Evolutionary conservation across 2,888 invertebrate species (phyloP).

Genomic region (Nemotelus pantherinus): DNA sequence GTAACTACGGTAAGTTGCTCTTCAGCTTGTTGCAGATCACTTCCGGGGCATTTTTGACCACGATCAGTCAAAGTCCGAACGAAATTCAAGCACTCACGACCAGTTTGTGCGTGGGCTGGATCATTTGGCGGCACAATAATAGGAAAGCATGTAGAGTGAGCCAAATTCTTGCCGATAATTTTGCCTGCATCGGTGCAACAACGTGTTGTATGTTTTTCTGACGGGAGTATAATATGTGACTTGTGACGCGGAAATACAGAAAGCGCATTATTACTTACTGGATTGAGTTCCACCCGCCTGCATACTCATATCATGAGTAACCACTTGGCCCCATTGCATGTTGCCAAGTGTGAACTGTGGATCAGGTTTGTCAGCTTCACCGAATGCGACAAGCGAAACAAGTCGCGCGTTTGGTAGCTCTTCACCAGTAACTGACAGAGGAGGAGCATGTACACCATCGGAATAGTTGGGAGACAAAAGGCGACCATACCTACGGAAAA

Average conservation of each 20-base stretch:
- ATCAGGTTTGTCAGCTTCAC: conserved; percentile 76
- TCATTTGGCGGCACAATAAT: conserved; percentile 69
- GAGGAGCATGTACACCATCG: conserved; percentile 69
- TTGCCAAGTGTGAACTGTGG: conserved; percentile 78
- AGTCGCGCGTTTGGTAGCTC: conserved; percentile 76
- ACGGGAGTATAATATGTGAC: conserved; percentile 22
- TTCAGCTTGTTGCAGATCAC: conserved; percentile 66
- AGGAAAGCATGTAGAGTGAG: conserved; percentile 66
- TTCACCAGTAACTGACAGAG: conserved; percentile 71
- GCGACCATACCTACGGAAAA: conserved; percentile 61
- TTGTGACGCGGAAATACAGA: background rate
- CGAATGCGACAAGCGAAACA: conserved; percentile 77
- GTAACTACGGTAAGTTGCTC: conserved; percentile 70
- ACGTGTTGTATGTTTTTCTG: conserved; percentile 69
- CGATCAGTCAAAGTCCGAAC: conserved; percentile 73
- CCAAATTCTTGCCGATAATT: conserved; percentile 63
- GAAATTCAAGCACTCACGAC: conserved; percentile 71
- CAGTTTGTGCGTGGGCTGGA: conserved; percentile 66
- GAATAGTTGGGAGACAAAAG: conserved; percentile 65
- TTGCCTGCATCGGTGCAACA: conserved; percentile 73
- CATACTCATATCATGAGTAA: conserved; percentile 70
- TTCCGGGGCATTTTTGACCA: conserved; percentile 69
- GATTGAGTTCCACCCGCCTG: conserved; percentile 71
- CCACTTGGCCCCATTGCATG: conserved; percentile 72
- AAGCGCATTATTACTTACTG: conserved; percentile 68